phyloP scores from a whole-genome alignment of 2,888 invertebrate species.

The Erannis defoliaria region DNA sequence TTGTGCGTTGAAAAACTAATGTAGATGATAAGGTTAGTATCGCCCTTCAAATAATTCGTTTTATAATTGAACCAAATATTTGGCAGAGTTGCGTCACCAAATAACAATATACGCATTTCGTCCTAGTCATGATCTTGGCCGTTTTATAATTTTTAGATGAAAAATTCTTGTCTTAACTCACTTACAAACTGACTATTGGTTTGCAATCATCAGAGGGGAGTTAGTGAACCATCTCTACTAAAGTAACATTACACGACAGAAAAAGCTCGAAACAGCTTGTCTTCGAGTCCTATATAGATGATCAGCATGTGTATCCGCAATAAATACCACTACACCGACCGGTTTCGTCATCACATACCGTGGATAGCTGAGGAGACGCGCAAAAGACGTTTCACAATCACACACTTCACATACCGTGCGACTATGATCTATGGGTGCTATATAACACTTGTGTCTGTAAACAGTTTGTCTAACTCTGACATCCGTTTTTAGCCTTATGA shows the following conservation, averaged over 20 bases:
- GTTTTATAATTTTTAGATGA: background rate
- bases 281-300: slow-evolving; percentile 41
- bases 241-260: slow-evolving; percentile 29
- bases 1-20: too few relatives aligned
- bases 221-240: slow-evolving; percentile 13
- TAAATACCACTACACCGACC: slow-evolving; percentile 47
- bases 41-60: background rate
- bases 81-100: background rate
- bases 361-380: slow-evolving; percentile 49
- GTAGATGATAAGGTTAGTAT: background rate
- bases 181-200: too few relatives aligned
- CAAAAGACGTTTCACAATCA: slow-evolving; percentile 56
- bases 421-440: slow-evolving; percentile 29
- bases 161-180: too few relatives aligned
- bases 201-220: too few relatives aligned
- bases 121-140: background rate
- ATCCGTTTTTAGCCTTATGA: background rate
- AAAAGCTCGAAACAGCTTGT: slow-evolving; percentile 26
- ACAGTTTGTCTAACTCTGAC: too few relatives aligned
- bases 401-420: slow-evolving; percentile 30
- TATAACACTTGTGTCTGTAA: slow-evolving; percentile 11
- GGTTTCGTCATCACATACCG: slow-evolving; percentile 50
- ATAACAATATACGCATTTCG: too few relatives aligned
- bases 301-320: slow-evolving; percentile 46
- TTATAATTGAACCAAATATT: background rate